Evolutionary conservation across 1,140 invertebrate genomes (phyloP).

Genomic region (Papilio machaon): DNA sequence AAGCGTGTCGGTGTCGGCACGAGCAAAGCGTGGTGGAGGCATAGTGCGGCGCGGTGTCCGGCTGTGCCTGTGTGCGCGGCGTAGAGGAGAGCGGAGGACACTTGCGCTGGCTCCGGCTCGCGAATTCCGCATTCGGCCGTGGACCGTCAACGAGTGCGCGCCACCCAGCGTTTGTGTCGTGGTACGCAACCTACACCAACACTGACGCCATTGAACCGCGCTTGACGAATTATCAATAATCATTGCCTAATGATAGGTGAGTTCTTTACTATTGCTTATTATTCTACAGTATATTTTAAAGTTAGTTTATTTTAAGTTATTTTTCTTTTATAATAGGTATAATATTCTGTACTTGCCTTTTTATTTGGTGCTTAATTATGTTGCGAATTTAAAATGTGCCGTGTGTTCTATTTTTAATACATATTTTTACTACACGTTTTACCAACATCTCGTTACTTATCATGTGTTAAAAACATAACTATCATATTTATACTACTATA

Average conservation of each 20-base stretch:
- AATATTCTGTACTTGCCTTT: constrained; percentile 11
- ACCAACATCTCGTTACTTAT: too few relatives aligned
- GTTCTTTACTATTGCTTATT: constrained; percentile 46
- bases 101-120: constrained; percentile 48
- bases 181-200: constrained; percentile 73
- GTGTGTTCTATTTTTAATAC: neutral
- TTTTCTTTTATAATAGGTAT: constrained; percentile 10
- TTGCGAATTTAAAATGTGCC: neutral
- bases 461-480: neutral
- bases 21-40: neutral
- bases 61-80: constrained; percentile 32
- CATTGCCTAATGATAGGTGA: constrained; percentile 74
- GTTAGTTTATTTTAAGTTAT: constrained; percentile 30
- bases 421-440: neutral
- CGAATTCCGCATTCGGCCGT: constrained; percentile 54
- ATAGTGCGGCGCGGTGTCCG: neutral
- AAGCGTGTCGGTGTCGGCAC: neutral
- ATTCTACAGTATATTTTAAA: neutral
- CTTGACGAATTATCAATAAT: constrained; percentile 59
- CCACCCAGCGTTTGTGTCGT: constrained; percentile 42
- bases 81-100: constrained; percentile 56
- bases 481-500: neutral
- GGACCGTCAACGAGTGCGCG: constrained; percentile 57
- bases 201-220: constrained; percentile 69
- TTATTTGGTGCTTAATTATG: constrained; percentile 17